Conservation (phyloP, 2,113 vertebrate genomes). For the Accipiter cooperii region DNA sequence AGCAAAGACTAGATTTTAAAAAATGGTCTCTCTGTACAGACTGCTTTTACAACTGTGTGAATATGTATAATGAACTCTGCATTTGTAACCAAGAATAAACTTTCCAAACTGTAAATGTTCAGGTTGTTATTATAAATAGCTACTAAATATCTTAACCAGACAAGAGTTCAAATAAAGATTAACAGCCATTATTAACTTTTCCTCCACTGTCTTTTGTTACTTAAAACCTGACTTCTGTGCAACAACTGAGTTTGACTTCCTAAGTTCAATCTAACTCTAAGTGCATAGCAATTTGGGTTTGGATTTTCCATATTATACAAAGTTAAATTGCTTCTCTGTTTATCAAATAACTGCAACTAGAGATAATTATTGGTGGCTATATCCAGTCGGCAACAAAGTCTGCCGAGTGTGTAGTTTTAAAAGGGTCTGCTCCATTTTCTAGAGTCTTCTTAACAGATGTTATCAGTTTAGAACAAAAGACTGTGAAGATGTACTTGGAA, state of each 20-base stretch:
- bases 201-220: neutral
- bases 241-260: neutral
- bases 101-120: constrained; percentile 51
- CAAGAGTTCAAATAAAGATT: constrained; percentile 57
- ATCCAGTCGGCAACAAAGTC: neutral
- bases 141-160: constrained; percentile 19
- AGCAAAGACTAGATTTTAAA: neutral
- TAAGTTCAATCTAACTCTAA: neutral
- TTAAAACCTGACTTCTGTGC: neutral
- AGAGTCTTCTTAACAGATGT: neutral
- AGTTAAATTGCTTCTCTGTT: neutral
- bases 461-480: neutral
- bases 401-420: neutral
- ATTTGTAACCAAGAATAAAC: constrained; percentile 31
- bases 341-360: neutral
- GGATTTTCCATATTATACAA: neutral
- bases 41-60: constrained; percentile 33
- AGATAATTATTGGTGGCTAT: neutral
- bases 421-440: neutral
- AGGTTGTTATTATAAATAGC: constrained; percentile 51
- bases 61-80: constrained; percentile 58
- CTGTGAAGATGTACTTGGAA: fast-evolving
- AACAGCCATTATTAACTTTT: neutral
- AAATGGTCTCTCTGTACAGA: constrained; percentile 50
- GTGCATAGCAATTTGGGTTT: neutral